Evolutionary conservation across 1,140 invertebrate genomes (phyloP), one percentile per base, ranked within the genome.

Genomic region (Xylocopa sonorina): DNA sequence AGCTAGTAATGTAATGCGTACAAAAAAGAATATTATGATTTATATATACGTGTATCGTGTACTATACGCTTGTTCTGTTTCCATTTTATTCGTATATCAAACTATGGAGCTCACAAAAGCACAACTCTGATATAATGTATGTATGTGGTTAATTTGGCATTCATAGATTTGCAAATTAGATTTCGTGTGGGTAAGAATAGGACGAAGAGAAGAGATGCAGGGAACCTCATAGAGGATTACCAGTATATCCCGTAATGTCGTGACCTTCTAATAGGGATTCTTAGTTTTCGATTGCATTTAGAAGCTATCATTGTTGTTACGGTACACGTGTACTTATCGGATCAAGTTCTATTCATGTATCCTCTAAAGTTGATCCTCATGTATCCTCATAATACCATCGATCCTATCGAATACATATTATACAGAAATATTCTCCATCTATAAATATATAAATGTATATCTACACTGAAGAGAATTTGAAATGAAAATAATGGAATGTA

Each of bases 181-280:
- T n/a, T n/a, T n/a, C n/a, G n/a, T n/a, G n/a, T n/a, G n/a, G n/a
- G n/a, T n/a, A n/a, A n/a, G n/a, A n/a, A n/a, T n/a, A n/a, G n/a
- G n/a, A n/a, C n/a, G n/a, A 32, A 57, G 18, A 24, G 24, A 16
- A 21, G 29, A 74, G 24, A 27, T 34, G 55, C 7, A 48, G 21
- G 46, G 75, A 77, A 69, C 32, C 27, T 53, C 24, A 21, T 58
- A 32, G 21, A 53, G 75, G 71, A 79, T 84, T 84, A 82, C 51
- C 27, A 51, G 66, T 9, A 7, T 38, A n/a, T n/a, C n/a, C 18
- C 60, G 51, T 50, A 50, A 84, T 64, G 66, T 62, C 75, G 66
- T 41, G 76, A 84, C 80, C 66, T 84, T 84, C 71, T 64, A 21
- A 76, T 66, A 51, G 71, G 67, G 76, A 84, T 84, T 84, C 76